Percentiles rank a stretch among this genome's conserved stretches.
Evolutionary conservation across 2,888 invertebrate species (phyloP).

Genomic region (Eugnorisma glareosa): DNA sequence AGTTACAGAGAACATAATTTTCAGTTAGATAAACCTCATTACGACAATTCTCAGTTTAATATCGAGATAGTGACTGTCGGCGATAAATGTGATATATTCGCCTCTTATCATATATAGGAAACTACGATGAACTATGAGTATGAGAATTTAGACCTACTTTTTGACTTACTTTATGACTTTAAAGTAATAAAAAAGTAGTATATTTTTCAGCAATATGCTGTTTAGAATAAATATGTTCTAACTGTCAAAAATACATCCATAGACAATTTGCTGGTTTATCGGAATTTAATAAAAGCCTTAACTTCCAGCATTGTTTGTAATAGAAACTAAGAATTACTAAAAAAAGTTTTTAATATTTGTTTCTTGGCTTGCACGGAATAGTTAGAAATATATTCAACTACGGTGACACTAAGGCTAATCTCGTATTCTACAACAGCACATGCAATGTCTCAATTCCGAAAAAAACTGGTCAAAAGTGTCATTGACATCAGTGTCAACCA

Average conservation of each 20-base stretch:
- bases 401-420: conserved; percentile 38
- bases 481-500: conserved; percentile 43
- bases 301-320: background rate
- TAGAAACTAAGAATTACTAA: too few species aligned
- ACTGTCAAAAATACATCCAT: background rate
- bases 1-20: conserved; percentile 55
- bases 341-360: background rate
- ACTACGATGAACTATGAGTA: conserved; percentile 23
- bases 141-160: conserved; percentile 9
- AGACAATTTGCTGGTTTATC: background rate
- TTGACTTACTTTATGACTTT: background rate
- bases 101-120: conserved; percentile 48
- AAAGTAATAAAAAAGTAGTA: background rate
- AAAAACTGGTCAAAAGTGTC: conserved; percentile 40
- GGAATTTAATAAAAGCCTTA: background rate
- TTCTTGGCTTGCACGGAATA: background rate
- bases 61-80: conserved; percentile 54
- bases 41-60: conserved; percentile 59
- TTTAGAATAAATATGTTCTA: background rate
- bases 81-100: conserved; percentile 55
- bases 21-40: conserved; percentile 55
- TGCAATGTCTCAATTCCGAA: conserved; percentile 38
- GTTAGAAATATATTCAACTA: conserved; percentile 13
- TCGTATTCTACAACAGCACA: conserved; percentile 47
- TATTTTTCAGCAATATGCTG: background rate